These are phyloP conservation scores for Rotaria macrura DNA, from an alignment of 2,888 invertebrate genomes.

Conservation along the genomic window DNA sequence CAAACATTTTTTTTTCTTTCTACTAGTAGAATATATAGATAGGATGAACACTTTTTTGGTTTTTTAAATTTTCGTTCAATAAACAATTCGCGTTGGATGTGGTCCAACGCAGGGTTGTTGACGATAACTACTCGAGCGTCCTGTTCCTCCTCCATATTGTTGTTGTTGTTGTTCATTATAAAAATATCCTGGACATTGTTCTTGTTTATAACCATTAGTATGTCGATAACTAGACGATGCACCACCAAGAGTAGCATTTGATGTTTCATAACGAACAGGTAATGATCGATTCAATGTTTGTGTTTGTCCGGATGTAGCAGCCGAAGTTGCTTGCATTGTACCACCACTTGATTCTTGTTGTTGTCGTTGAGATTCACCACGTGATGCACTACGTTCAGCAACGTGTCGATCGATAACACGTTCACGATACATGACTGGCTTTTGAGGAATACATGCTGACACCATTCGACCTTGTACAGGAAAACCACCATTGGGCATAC, in stretches of 20 bases:
- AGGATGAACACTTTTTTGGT: background rate
- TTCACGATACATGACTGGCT: background rate
- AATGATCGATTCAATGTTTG: background rate
- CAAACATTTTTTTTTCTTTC: background rate
- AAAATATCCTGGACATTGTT: background rate
- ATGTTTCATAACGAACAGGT: background rate
- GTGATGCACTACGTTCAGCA: background rate
- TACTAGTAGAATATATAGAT: background rate
- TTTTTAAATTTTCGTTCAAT: background rate
- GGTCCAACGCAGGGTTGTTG: background rate
- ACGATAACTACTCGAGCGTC: background rate
- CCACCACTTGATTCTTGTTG: background rate
- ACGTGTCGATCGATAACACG: slow-evolving; percentile 17
- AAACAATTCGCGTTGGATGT: background rate
- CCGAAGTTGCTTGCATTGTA: background rate
- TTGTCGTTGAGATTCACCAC: slow-evolving; percentile 10
- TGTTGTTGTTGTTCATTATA: background rate
- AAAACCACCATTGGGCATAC: background rate
- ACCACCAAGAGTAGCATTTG: background rate
- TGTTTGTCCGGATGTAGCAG: background rate
- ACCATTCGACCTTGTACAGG: background rate
- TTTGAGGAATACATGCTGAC: background rate
- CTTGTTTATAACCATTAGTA: background rate
- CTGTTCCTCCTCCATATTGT: no score
- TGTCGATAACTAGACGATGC: background rate